A percentile compares a stretch with the other conserved stretches of the same genome.
These are phyloP conservation scores for Liodrosophila aerea DNA, from an alignment of 2,888 invertebrate species.

Conservation along the genomic window DNA sequence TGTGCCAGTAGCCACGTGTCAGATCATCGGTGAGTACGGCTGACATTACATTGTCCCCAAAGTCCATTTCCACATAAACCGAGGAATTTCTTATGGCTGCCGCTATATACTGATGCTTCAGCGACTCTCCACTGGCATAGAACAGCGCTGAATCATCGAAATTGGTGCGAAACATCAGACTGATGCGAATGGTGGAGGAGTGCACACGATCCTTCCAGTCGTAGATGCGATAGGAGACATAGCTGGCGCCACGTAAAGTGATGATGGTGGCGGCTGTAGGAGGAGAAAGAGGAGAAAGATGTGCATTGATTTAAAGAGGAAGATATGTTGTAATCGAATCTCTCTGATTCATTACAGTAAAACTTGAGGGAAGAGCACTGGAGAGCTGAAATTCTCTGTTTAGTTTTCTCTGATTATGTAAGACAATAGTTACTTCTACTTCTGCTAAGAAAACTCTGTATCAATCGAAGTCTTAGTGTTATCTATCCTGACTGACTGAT, in stretches of 20 bases:
- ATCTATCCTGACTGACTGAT: too few species aligned
- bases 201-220: conserved; percentile 96
- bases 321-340: too few species aligned
- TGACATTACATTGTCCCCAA: conserved; percentile 90
- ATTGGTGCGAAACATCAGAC: conserved; percentile 93
- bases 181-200: conserved; percentile 92
- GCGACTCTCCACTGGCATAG: conserved; percentile 95
- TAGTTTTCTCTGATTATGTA: too few species aligned
- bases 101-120: conserved; percentile 93
- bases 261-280: conserved; percentile 92
- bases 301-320: background rate
- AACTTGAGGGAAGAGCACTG: too few species aligned
- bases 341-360: too few species aligned
- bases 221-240: conserved; percentile 95
- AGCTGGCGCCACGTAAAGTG: conserved; percentile 94
- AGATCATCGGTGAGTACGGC: conserved; percentile 87
- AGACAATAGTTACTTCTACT: too few species aligned
- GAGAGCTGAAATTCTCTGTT: too few species aligned
- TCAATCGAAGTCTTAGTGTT: too few species aligned
- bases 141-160: conserved; percentile 96
- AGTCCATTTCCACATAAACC: conserved; percentile 92
- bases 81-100: conserved; percentile 92
- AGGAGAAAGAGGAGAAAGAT: background rate
- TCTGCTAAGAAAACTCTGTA: too few species aligned
- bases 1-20: conserved; percentile 93